Evolutionary conservation across 2,888 invertebrate genomes (phyloP).

Genomic region (Chloroclystis v-ata): DNA sequence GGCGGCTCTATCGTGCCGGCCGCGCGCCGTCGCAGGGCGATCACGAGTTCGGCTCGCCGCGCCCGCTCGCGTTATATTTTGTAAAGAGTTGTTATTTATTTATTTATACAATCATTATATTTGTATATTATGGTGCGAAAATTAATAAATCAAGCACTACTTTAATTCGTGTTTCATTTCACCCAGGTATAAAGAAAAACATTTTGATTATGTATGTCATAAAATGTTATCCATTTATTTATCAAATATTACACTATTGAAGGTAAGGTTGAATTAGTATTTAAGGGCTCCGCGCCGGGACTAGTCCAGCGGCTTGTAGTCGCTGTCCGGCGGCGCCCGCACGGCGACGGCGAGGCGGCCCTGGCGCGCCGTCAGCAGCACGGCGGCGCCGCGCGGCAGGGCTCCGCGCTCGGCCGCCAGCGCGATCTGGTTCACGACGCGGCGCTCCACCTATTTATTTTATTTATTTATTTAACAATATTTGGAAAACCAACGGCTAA

Average conservation of each 20-base stretch:
- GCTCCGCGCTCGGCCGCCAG: constrained; percentile 64
- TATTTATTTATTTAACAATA: too few species aligned
- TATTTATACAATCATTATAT: constrained; percentile 76
- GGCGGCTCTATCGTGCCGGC: too few species aligned
- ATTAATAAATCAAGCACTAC: constrained; percentile 72
- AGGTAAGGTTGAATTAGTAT: too few species aligned
- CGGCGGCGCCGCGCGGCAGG: constrained; percentile 77
- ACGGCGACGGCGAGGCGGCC: constrained; percentile 58
- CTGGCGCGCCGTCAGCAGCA: constrained; percentile 63
- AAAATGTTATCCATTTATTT: too few species aligned
- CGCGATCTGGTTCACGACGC: constrained; percentile 29
- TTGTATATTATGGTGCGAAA: constrained; percentile 75
- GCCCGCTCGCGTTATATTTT: constrained; percentile 57
- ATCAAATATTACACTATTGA: too few species aligned
- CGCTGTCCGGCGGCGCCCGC: constrained; percentile 39
- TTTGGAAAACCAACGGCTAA: too few species aligned
- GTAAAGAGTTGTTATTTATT: constrained; percentile 75
- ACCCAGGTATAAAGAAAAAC: too few species aligned
- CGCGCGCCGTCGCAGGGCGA: too few species aligned
- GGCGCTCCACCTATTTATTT: constrained; percentile 77
- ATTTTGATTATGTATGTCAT: too few species aligned
- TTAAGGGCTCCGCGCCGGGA: too few species aligned
- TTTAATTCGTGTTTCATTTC: constrained; percentile 46
- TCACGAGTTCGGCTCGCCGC: constrained; percentile 13
- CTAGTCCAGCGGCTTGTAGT: constrained; percentile 57